Conservation (phyloP, 2,888 invertebrate species). For the Diarsia rubi region DNA sequence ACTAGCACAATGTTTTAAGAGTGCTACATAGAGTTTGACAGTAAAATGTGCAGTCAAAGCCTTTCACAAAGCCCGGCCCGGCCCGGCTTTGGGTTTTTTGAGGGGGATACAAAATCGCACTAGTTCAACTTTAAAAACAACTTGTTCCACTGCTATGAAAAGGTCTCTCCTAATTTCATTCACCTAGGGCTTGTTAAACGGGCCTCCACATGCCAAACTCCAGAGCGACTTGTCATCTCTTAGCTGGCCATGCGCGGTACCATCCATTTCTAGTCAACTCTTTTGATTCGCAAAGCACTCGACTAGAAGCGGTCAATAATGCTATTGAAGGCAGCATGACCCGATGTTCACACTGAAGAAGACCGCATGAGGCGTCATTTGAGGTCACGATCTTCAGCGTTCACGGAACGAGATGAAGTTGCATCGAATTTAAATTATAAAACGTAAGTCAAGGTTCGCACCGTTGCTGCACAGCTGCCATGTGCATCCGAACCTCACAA, state of each 20-base stretch:
- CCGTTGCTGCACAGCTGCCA: conserved; percentile 90
- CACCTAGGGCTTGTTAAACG: no score
- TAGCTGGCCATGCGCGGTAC: no score
- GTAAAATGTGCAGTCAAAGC: no score
- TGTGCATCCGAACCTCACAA: conserved; percentile 89
- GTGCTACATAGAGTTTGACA: no score
- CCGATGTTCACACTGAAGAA: neutral
- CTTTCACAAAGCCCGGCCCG: no score
- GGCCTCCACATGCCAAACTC: neutral
- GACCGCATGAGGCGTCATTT: neutral
- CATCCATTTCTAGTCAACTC: neutral
- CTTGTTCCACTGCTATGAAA: neutral
- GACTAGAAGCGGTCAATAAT: neutral
- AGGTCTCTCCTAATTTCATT: neutral
- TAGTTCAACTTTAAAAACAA: neutral
- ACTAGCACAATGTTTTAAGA: no score
- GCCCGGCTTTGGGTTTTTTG: no score
- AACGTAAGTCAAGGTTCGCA: conserved; percentile 57
- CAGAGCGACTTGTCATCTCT: neutral
- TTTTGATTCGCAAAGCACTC: neutral
- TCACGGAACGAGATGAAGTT: no score
- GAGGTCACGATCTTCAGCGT: neutral
- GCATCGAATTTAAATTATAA: neutral
- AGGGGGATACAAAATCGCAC: neutral
- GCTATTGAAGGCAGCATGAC: neutral